A percentile compares a stretch with the other conserved stretches of the same genome.
These are phyloP conservation scores for Nycticryphes semicollaris DNA, from an alignment of 2,113 vertebrate genomes.

Conservation along the genomic window DNA sequence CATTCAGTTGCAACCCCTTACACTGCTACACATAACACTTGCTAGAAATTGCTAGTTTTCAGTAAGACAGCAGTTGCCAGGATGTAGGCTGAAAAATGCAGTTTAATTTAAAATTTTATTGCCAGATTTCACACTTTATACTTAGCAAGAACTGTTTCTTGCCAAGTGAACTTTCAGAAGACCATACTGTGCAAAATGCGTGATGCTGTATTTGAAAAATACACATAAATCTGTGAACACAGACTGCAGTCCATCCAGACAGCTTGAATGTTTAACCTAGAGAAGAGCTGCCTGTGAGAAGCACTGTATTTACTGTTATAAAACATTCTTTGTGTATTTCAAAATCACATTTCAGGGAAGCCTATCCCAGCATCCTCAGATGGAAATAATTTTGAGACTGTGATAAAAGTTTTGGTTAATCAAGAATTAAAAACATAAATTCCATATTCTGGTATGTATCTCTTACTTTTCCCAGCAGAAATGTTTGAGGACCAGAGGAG, in stretches of 20 bases:
- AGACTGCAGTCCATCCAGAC: constrained; percentile 27
- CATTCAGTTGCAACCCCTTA: neutral
- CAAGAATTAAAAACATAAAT: constrained; percentile 1
- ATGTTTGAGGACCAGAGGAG: neutral
- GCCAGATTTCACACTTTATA: constrained; percentile 53
- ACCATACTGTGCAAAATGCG: constrained; percentile 15
- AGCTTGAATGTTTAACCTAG: constrained; percentile 42
- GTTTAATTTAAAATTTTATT: constrained; percentile 47
- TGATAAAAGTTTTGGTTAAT: neutral
- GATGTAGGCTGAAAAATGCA: constrained; percentile 19
- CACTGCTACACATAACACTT: neutral
- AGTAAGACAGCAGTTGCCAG: constrained; percentile 2
- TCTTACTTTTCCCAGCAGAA: neutral
- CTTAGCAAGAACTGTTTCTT: constrained; percentile 37
- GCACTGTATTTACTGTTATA: constrained; percentile 3
- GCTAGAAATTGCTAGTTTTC: neutral
- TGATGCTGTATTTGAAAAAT: constrained; percentile 34
- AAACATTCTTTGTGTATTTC: constrained; percentile 12
- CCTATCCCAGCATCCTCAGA: neutral
- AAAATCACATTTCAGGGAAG: neutral
- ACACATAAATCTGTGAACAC: constrained; percentile 36
- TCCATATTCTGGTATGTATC: neutral
- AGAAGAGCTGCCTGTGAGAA: constrained; percentile 38
- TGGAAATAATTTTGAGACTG: neutral
- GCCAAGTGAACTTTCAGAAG: constrained; percentile 33